Evolutionary conservation across 92 coral and sea anemone species (phyloP).

Genomic region (Epizoanthus scotinus): DNA sequence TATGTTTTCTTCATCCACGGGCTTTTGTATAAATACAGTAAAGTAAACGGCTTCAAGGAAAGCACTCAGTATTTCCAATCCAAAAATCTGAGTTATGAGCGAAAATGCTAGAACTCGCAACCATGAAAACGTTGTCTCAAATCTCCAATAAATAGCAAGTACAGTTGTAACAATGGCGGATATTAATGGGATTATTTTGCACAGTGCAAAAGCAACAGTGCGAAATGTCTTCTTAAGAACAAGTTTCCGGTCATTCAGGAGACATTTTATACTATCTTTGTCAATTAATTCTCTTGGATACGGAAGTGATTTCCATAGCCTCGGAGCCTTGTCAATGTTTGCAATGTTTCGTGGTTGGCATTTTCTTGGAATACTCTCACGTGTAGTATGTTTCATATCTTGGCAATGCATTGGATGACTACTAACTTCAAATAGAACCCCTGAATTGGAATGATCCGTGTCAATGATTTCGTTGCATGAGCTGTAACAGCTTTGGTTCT

Average conservation of each 20-base stretch:
- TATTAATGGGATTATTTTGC: slow-evolving; percentile 45
- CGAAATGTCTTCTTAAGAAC: slow-evolving; percentile 29
- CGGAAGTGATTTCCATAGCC: slow-evolving; percentile 68
- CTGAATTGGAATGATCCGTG: too few species aligned
- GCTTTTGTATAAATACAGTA: slow-evolving; percentile 46
- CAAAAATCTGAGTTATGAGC: slow-evolving; percentile 35
- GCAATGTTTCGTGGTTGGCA: not conserved
- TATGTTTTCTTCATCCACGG: slow-evolving; percentile 61
- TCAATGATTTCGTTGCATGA: too few species aligned
- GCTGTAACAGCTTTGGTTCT: too few species aligned
- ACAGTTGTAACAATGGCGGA: slow-evolving; percentile 34
- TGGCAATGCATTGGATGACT: too few species aligned
- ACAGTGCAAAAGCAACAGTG: slow-evolving; percentile 35
- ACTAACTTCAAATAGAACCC: too few species aligned
- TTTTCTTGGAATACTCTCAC: not conserved
- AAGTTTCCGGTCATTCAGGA: not conserved
- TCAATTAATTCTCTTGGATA: slow-evolving; percentile 56
- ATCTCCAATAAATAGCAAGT: slow-evolving; percentile 52
- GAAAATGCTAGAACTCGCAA: slow-evolving; percentile 48
- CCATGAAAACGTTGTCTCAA: slow-evolving; percentile 50
- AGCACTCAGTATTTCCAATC: slow-evolving; percentile 47
- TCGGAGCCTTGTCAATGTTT: slow-evolving; percentile 54
- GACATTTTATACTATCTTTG: slow-evolving; percentile 43
- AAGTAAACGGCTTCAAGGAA: slow-evolving; percentile 57
- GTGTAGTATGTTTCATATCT: too few species aligned